Percentiles rank a stretch among this genome's conserved stretches.
phyloP scores from a whole-genome alignment of 2,888 invertebrate species.

The Agrotis exclamationis region DNA sequence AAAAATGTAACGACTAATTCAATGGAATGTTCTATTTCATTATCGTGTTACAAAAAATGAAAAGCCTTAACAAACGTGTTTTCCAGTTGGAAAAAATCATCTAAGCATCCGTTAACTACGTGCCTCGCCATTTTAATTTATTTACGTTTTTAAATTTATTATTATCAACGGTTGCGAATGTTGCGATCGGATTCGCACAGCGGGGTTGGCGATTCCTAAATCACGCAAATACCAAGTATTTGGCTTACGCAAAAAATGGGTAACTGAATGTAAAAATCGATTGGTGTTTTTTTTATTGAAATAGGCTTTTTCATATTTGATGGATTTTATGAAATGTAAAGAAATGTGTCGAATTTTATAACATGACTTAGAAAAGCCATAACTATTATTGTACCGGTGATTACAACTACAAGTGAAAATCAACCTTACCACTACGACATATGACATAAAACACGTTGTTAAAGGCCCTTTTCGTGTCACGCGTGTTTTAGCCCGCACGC shows the following conservation, averaged over 20 bases:
- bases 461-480: too few relatives aligned
- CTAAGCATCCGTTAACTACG: slow-evolving; percentile 16
- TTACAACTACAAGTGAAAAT: too few relatives aligned
- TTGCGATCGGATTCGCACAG: slow-evolving; percentile 30
- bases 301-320: background rate
- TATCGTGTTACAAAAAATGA: slow-evolving; percentile 17
- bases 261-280: slow-evolving; percentile 6
- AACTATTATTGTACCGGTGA: background rate
- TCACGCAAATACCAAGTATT: slow-evolving; percentile 5
- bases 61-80: slow-evolving; percentile 7
- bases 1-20: slow-evolving; percentile 35
- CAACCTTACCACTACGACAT: too few relatives aligned
- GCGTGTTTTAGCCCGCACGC: too few relatives aligned
- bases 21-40: slow-evolving; percentile 37
- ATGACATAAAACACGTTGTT: too few relatives aligned
- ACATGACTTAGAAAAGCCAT: too few relatives aligned
- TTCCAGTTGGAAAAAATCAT: slow-evolving; percentile 14
- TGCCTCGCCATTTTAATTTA: slow-evolving; percentile 23
- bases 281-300: slow-evolving; percentile 6
- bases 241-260: slow-evolving; percentile 1
- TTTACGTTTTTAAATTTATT: slow-evolving; percentile 32
- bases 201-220: slow-evolving; percentile 22
- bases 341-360: background rate
- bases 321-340: background rate
- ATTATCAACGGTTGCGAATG: background rate